Base-by-base conservation (phyloP, 1,140 invertebrate species). In the Scaptomyza hsui region DNA sequence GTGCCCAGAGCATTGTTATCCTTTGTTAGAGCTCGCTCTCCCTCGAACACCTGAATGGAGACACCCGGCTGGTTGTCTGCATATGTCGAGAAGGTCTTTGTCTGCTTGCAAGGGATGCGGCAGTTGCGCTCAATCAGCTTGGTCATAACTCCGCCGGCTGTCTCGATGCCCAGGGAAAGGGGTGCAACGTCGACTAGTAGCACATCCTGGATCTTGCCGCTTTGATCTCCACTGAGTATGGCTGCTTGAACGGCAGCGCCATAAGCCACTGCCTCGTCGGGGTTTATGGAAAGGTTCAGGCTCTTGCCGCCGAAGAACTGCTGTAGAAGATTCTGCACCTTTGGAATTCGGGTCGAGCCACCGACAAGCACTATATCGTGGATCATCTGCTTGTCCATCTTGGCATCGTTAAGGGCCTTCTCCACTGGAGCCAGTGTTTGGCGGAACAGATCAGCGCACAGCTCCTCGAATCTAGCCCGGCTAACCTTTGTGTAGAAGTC, bases 401-500 rank as follows among this genome's bases (percentile, higher is more conserved):
- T 95, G 39, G 96, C 95, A 92, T 97, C 96, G 63, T 93, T 93
- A 35, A 97, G 90, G 24, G 94, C 95, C 93, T 91, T 96, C 75
- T 96, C 95, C 5, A 96, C 95, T 4, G 95, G 95, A 37, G 92
- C 92, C 51, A 96, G 79, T 7, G 95, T 96, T 15, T 92, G 90
- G 65, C 94, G 92, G 92, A 95, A 95, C 32, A 98, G 93, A 92
- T 98, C 97, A 52, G 95, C 94, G 90, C 95, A 96, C 19, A 98
- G 92, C 91, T 97, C 97, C 92, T 98, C 97, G 89, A 97, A 97
- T 37, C 95, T 92, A 5, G 97, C 97, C 74, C 97, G 93, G 18
- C 95, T 95, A 35, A 98, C 94, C 88, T 94, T 96, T 0, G 96
- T 95, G 91, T 97, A 97, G 91, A 97, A 97, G 91, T 98, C 97